Base-by-base conservation (phyloP, 2,888 invertebrate species). In the Nymphalis polychloros region DNA sequence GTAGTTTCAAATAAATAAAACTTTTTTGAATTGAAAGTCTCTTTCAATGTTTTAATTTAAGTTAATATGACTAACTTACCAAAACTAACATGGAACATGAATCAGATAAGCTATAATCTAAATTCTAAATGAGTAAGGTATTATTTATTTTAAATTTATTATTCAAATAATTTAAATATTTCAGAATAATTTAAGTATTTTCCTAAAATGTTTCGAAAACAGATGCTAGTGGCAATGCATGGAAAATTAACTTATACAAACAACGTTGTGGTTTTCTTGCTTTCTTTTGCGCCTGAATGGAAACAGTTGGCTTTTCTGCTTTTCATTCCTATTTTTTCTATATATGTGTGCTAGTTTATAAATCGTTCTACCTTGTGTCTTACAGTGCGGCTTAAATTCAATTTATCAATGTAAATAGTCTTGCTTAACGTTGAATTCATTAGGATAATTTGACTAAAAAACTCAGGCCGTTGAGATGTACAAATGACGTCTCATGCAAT, bases 201-300 rank as follows among this genome's bases (percentile, higher is more conserved):
- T 31, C 27, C 7, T 53, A 31, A 53, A 53, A 53, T 27, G 31
- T 53, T 53, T 53, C 53, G 31, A 27, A 27, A 53, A 53, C 53
- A 27, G n/a, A 53, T 53, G 53, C 17, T 53, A 53, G 53, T 53
- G 53, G 53, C 53, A 53, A 53, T 53, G 53, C 53, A 53, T 53
- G 53, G 13, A 53, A 41, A 53, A 53, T 53, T 53, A 27, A 27
- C 27, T 53, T 53, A 53, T 53, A 53, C 53, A 53, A 53, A 53
- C 53, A 27, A 31, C 53, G 53, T 16, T 53, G 53, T 53, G 53
- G 53, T 17, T 53, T 27, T 27, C 53, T 53, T 53, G 27, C 27
- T 53, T 53, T 53, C 53, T 53, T 27, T 53, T 27, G 27, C 31
- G 17, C 16, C 27, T 53, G 53, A 53, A 53, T 53, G 27, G 7